These are phyloP conservation scores for Heliconius cydno DNA, from an alignment of 2,888 invertebrate species.

Conservation along the genomic window DNA sequence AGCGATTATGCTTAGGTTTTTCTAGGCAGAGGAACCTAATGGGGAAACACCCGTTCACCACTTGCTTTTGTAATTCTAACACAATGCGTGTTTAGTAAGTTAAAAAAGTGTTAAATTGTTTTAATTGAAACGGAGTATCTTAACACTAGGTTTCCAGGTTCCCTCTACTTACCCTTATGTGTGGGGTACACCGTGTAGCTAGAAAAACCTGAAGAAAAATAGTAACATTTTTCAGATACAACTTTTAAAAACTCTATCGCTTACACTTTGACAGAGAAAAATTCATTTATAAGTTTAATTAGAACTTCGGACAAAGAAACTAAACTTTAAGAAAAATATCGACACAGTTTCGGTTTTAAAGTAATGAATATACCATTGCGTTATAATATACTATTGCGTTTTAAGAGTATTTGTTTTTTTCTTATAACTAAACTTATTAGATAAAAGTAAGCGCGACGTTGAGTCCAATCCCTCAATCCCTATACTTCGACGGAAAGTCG, in stretches of 20 bases:
- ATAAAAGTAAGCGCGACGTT: no score
- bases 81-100: no score
- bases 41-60: no score
- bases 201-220: neutral
- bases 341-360: conserved; percentile 47
- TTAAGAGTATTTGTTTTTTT: neutral
- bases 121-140: no score
- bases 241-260: conserved; percentile 39
- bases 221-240: neutral
- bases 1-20: neutral
- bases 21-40: no score
- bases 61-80: no score
- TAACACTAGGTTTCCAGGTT: no score
- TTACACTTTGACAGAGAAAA: conserved; percentile 53
- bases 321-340: conserved; percentile 63
- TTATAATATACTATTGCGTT: conserved; percentile 25
- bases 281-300: conserved; percentile 74
- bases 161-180: neutral
- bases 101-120: no score
- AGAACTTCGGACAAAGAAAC: conserved; percentile 69
- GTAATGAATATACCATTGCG: conserved; percentile 34
- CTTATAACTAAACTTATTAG: neutral
- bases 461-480: no score
- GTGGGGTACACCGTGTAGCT: neutral
- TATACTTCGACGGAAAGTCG: neutral